Conservation (phyloP, 1,140 invertebrate species). For the Charaxes varanes region DNA sequence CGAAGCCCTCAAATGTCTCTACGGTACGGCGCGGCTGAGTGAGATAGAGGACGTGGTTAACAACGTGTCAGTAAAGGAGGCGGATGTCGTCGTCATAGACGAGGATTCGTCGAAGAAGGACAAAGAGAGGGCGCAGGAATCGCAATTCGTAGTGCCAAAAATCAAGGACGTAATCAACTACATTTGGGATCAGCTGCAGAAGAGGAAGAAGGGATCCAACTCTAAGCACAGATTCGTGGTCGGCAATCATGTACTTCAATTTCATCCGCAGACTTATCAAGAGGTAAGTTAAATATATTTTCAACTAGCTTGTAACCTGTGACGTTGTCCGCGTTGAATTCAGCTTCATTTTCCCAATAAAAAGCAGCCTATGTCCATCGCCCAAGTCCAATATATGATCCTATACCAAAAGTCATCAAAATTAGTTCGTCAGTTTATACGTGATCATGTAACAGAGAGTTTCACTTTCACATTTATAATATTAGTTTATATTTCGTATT, state of each 20-base stretch:
- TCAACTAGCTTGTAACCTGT: too few relatives aligned
- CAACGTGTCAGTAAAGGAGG: conserved; percentile 56
- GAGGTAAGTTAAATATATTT: too few relatives aligned
- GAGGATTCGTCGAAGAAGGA: conserved; percentile 41
- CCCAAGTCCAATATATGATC: too few relatives aligned
- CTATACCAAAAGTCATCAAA: too few relatives aligned
- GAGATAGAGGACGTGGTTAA: conserved; percentile 72
- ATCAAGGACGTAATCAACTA: conserved; percentile 79
- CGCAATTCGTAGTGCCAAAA: conserved; percentile 66
- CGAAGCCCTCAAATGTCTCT: conserved; percentile 83
- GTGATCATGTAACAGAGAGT: too few relatives aligned
- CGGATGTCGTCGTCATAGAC: conserved; percentile 39
- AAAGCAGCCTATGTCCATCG: too few relatives aligned
- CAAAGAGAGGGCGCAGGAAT: conserved; percentile 29
- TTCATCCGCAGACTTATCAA: conserved; percentile 77
- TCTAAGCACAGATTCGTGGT: conserved; percentile 75
- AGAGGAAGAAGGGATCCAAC: conserved; percentile 74
- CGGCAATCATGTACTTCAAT: conserved; percentile 80
- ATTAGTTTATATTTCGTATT: too few relatives aligned
- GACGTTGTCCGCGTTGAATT: too few relatives aligned
- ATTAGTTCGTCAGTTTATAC: too few relatives aligned
- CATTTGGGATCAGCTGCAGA: conserved; percentile 78
- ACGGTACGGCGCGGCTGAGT: conserved; percentile 75
- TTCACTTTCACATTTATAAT: too few relatives aligned
- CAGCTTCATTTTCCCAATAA: too few relatives aligned